phyloP scores from a whole-genome alignment of 2,797 vertebrate genomes.

The Tokudaia tokunoshimensis region DNA sequence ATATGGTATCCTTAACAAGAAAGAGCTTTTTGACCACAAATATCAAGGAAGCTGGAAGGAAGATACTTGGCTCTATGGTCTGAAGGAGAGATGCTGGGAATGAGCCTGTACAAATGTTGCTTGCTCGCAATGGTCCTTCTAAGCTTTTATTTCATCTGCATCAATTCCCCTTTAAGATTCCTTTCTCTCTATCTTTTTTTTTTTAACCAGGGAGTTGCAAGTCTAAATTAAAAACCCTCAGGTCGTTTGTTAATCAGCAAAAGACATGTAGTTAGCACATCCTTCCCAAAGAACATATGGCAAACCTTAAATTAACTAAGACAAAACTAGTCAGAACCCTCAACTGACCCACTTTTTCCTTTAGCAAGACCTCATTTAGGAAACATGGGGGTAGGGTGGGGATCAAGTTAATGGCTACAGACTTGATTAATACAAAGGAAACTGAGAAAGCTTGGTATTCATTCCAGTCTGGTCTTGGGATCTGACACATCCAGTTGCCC shows the following conservation, averaged over 20 bases:
- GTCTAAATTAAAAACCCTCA: slow-evolving; percentile 53
- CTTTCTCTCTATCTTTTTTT: background rate
- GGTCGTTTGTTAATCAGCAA: slow-evolving; percentile 65
- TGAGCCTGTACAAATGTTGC: background rate
- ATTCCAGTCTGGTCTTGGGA: slow-evolving; percentile 10
- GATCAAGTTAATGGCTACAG: slow-evolving; percentile 43
- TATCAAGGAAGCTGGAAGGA: background rate
- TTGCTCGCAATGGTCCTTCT: background rate
- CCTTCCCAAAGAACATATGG: slow-evolving; percentile 75
- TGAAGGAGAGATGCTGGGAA: background rate
- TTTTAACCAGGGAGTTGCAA: background rate
- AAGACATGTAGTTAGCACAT: slow-evolving; percentile 65
- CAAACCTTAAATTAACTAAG: slow-evolving; percentile 79
- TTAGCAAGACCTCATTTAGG: slow-evolving; percentile 59
- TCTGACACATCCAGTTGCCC: background rate
- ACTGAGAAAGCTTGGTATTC: slow-evolving; percentile 40
- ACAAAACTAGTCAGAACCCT: slow-evolving; percentile 71
- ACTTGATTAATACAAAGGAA: slow-evolving; percentile 67
- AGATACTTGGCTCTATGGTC: background rate
- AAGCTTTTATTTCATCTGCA: background rate
- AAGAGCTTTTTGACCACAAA: background rate
- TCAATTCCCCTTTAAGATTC: slow-evolving; percentile 2
- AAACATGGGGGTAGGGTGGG: background rate
- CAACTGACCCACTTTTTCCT: slow-evolving; percentile 76
- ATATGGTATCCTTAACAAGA: background rate